These are phyloP conservation scores for Pyrgilauda ruficollis DNA, from an alignment of 2,113 vertebrate species.

Conservation along the genomic window DNA sequence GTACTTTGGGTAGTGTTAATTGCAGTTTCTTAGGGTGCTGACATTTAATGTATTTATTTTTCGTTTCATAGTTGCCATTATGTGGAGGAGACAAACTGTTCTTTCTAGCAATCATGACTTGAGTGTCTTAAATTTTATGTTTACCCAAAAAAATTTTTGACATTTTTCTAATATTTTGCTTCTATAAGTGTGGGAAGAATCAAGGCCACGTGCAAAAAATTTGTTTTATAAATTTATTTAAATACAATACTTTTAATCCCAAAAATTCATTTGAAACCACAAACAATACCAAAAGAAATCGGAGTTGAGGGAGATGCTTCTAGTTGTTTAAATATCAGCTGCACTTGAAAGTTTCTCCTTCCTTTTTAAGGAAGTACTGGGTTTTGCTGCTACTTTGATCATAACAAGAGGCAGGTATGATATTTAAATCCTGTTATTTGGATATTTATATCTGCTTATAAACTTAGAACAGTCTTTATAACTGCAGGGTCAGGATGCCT, in stretches of 20 bases:
- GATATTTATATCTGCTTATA: constrained; percentile 6
- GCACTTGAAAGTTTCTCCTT: neutral
- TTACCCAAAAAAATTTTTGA: neutral
- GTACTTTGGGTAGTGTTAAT: neutral
- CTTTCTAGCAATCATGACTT: neutral
- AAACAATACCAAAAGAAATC: neutral
- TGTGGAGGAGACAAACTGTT: neutral
- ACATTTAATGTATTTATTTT: neutral
- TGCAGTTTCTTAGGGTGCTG: neutral
- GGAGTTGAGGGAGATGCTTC: neutral
- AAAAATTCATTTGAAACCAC: neutral
- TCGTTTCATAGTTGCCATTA: neutral
- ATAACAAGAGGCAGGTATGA: neutral
- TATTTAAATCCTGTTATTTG: neutral
- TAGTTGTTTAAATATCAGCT: neutral
- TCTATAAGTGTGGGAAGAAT: neutral
- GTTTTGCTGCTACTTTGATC: neutral
- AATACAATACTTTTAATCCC: neutral
- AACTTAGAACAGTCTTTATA: neutral
- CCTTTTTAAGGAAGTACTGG: neutral
- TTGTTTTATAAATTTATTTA: neutral
- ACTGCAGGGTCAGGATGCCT: neutral
- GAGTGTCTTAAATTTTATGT: neutral
- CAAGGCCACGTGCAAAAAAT: neutral
- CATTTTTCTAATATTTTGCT: neutral